Evolutionary conservation across 2,113 vertebrate genomes (phyloP), one percentile per base, ranked within the genome.

Genomic region (Meleagris gallopavo): DNA sequence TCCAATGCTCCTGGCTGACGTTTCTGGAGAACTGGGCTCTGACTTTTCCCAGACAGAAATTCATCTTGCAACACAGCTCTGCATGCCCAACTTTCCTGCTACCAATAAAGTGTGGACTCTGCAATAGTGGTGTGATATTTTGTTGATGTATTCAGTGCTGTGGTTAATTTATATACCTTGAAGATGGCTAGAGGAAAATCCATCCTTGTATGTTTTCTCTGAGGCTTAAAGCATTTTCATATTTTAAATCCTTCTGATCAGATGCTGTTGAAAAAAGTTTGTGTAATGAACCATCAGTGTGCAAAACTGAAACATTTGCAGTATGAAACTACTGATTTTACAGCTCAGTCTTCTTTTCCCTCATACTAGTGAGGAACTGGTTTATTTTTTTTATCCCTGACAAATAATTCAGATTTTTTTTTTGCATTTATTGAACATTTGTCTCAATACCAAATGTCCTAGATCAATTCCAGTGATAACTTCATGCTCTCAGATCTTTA

Each of bases 11-110:
- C 86, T 62, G 60, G 55, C 40, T 74, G 54, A 32, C 2, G 1
- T 10, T 64, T 95, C 94, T 80, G 72, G 83, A 76, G 94, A 91
- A 46, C 38, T 32, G 22, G 32, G 38, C 50, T 89, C 61, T 83
- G 25, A 71, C 1, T 0, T 67, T 86, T 78, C 46, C 19, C 45
- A 32, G 20, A 32, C 24, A 86, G 50, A 90, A 95, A 34, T 36
- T 55, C 32, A 14, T 79, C 78, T 95, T 75, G 61, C 12, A 1
- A 65, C 34, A 34, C 0, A 50, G 14, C 19, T 3, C 40, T 19
- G 19, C 27, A 20, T 65, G 29, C 40, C 62, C 40, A 43, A 8
- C n/a, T 78, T 87, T 52, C 15, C 40, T 89, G 6, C 30, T 78
- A 25, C 83, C 73, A 21, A 7, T 43, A 71, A 71, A 57, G 55